Base-by-base conservation (phyloP, 2,113 vertebrate genomes). In the Psophia crepitans region DNA sequence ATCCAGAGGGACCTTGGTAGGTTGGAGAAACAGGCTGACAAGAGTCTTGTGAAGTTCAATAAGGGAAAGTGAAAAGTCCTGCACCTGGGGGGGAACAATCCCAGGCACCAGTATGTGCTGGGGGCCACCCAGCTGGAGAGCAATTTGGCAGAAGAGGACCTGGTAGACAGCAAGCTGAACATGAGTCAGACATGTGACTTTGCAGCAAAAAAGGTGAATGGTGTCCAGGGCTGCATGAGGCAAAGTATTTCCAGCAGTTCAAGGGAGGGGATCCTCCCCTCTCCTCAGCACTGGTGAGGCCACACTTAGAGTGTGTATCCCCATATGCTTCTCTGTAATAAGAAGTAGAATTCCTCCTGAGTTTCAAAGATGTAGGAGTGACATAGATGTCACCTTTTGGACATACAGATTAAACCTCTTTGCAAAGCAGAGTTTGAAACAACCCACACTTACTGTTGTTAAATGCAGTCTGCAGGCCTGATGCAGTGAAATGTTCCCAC, bases 121-220 rank as follows among this genome's bases (percentile, higher is more conserved):
- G 23, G 7, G 3, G 14, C 11, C 37, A 53, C 35, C 1, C 27
- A 77, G 46, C 13, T 39, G 65, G 53, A 63, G 60, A 46, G 39
- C 18, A 79, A 33, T n/a, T 70, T 28, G 33, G 9, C 33, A 46
- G 57, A 56, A 80, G 54, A 88, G 39, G 18, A 46, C 30, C 20
- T 35, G 24, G 15, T 64, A 8, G 41, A 56, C 66, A 64, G 19
- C 49, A 64, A n/a, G 24, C 14, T 48, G 23, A 48, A 80, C 24
- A 39, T 21, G 9, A 56, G 19, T 56, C 57, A 56, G 23, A 23
- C 56, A 41, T 13, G n/a, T 10, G 41, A 88, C 48, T 41, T 30
- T 24, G 12, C 1, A 1, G 18, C n/a, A 71, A 63, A 58, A 15
- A 49, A 48, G 28, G n/a, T 0, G 0, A 69, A 79, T 54, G 7